Conservation (phyloP, 2,888 invertebrate genomes). For the Heliconius erato region DNA sequence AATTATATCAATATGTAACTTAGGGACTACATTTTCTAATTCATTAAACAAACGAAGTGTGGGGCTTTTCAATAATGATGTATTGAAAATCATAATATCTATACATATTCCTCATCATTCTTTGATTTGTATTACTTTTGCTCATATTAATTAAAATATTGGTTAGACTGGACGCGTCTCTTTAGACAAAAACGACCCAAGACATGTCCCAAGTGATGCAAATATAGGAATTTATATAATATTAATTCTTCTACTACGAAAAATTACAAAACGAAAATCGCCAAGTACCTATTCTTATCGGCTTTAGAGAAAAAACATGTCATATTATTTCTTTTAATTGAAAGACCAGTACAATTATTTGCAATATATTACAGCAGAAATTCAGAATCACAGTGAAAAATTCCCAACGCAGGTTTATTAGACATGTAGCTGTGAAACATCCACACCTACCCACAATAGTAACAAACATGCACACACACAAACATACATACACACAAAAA, state of each 20-base stretch:
- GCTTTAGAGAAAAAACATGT: no score
- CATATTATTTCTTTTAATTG: neutral
- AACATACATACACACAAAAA: neutral
- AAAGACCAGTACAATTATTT: neutral
- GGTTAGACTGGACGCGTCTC: no score
- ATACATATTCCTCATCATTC: neutral
- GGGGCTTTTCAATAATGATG: neutral
- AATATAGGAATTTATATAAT: no score
- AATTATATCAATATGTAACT: neutral
- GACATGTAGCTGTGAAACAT: neutral
- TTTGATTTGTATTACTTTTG: no score
- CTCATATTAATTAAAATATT: no score
- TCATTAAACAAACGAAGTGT: conserved; percentile 8
- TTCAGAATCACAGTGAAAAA: neutral
- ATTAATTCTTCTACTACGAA: no score
- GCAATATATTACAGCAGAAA: neutral
- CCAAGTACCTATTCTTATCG: no score
- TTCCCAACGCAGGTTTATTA: neutral
- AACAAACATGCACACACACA: neutral
- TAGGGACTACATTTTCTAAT: neutral
- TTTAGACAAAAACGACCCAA: no score
- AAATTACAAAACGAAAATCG: no score
- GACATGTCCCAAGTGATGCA: no score
- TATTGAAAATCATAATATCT: conserved; percentile 16
- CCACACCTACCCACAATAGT: neutral